Base-by-base conservation (phyloP, 2,888 invertebrate genomes). In the Drosophila subsilvestris region DNA sequence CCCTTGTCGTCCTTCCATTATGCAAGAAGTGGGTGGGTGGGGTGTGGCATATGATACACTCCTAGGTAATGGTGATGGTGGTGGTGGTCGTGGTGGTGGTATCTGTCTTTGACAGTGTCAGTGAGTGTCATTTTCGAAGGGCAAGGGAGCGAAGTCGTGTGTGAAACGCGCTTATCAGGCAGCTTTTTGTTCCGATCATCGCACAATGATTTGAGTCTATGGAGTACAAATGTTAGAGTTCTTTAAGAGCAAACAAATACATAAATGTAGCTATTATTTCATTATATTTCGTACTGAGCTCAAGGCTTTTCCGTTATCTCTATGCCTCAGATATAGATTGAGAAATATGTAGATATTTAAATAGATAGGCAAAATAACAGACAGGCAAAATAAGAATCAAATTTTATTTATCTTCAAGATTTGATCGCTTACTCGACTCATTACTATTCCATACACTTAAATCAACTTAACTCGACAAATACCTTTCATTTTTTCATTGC, bases 401-500 rank as follows among this genome's bases (percentile, higher is more conserved):
- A 18, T 47, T 47, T 32, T 1, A 12, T n/a, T 3, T 29, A 7
- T 29, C 20, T 20, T 8, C 7, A 27, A 7, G 27, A 6, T 6
- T 6, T 6, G 6, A 25, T 0, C 25, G 5, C 25, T 4, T 6
- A 25, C 0, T 25, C 25, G 25, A 6, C 25, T 6, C 25, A 25
- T 6, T 5, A 25, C 12, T 14, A 6, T 37, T 37, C 14, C 6
- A 14, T 37, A 7, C 14, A n/a, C n/a, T n/a, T n/a, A n/a, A n/a
- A n/a, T 2, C 14, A 7, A 37, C 6, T 6, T 6, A 37, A 7
- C 10, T 22, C 9, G 8, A 14, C 10, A 45, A 43, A 54, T 42
- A n/a, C 14, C 54, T 17, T 53, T 48, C 20, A 22, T 60, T 60
- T 42, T 42, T 22, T 3, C 20, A 45, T 90, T 88, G 1, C 85